Conservation (phyloP, 2,797 vertebrate genomes). For the Lutjanus campechanus region DNA sequence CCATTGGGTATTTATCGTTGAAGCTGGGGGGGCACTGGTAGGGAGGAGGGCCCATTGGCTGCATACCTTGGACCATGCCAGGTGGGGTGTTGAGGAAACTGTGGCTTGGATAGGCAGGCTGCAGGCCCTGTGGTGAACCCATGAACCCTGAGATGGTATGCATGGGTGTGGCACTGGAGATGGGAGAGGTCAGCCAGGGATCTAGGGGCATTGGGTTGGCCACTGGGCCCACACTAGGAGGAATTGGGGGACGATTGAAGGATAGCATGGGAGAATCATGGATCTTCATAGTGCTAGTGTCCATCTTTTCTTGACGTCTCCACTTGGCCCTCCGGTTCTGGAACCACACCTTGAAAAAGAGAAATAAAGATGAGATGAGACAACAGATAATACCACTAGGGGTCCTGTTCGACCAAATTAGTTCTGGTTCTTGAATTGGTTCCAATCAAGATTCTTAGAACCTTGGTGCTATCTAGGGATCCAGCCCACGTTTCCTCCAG, state of each 20-base stretch:
- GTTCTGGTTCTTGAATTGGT: too few species aligned
- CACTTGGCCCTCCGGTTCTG: slow-evolving; percentile 96
- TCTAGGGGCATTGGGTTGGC: slow-evolving; percentile 89
- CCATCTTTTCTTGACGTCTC: slow-evolving; percentile 94
- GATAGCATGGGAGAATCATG: slow-evolving; percentile 91
- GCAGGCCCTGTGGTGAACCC: slow-evolving; percentile 90
- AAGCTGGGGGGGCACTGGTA: slow-evolving; percentile 91
- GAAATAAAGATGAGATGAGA: background rate
- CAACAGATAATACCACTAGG: background rate
- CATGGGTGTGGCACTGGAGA: slow-evolving; percentile 88
- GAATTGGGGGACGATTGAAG: slow-evolving; percentile 89
- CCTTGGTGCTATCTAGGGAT: too few species aligned
- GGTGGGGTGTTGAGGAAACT: slow-evolving; percentile 88
- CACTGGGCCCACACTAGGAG: slow-evolving; percentile 86
- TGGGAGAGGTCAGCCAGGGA: slow-evolving; percentile 93
- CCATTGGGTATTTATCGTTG: slow-evolving; percentile 91
- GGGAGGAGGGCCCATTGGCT: slow-evolving; percentile 88
- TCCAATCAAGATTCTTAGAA: too few species aligned
- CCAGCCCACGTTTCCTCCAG: too few species aligned
- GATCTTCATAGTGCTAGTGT: slow-evolving; percentile 91
- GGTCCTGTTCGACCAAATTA: too few species aligned
- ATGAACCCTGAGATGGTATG: slow-evolving; percentile 92
- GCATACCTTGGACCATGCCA: slow-evolving; percentile 90
- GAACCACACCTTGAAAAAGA: slow-evolving; percentile 91
- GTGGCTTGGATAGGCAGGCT: slow-evolving; percentile 87